phyloP scores from a whole-genome alignment of 2,888 invertebrate species.

The Meliscaeva auricollis region DNA sequence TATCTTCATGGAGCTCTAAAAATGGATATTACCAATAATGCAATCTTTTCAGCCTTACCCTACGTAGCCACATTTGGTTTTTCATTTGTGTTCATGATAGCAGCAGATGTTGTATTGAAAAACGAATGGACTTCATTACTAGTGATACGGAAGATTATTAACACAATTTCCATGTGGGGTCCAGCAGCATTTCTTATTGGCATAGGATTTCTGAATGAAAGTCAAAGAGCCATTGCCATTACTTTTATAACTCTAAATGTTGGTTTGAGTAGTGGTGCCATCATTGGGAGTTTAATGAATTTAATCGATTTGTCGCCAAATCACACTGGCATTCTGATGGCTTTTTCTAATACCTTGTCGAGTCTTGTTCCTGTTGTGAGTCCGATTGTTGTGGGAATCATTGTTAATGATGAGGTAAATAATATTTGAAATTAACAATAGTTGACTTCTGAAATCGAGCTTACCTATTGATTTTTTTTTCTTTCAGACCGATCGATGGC shows the following conservation, averaged over 20 bases:
- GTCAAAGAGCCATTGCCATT: constrained; percentile 83
- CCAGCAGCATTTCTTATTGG: constrained; percentile 85
- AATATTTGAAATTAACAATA: constrained; percentile 68
- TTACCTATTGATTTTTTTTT: constrained; percentile 65
- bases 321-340: constrained; percentile 87
- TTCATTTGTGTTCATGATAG: constrained; percentile 83
- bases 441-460: neutral
- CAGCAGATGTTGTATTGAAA: constrained; percentile 84
- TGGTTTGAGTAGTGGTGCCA: constrained; percentile 83
- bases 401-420: constrained; percentile 82
- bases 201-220: constrained; percentile 84
- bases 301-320: constrained; percentile 87
- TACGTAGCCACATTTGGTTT: constrained; percentile 84
- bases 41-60: constrained; percentile 85
- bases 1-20: constrained; percentile 87
- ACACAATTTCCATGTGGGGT: constrained; percentile 82
- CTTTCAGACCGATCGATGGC: constrained; percentile 85
- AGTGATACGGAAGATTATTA: constrained; percentile 79
- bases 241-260: constrained; percentile 86
- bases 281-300: constrained; percentile 84
- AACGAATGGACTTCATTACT: constrained; percentile 82
- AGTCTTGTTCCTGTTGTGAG: constrained; percentile 86
- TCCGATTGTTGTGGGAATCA: constrained; percentile 85
- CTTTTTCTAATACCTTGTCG: constrained; percentile 86
- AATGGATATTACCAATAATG: constrained; percentile 86